Evolutionary conservation across 2,888 invertebrate genomes (phyloP), one percentile per base, ranked within the genome.

Genomic region (Cynaeus angustus): DNA sequence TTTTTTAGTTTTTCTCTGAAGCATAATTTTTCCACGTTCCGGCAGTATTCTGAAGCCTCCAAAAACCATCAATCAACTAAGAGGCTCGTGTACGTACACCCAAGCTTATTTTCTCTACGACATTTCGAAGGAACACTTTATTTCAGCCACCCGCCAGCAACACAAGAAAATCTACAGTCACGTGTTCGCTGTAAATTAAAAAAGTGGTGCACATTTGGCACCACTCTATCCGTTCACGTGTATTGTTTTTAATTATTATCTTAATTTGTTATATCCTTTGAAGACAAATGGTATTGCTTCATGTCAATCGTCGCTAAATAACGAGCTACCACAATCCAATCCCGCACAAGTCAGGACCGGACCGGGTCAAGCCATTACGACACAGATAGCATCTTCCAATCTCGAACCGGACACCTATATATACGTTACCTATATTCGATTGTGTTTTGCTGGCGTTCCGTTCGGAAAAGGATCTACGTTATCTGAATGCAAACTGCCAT

Each of bases 381-480:
- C 56, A 4, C 26, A 52, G 77, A 77, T 77, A 74, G 38, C 74
- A 76, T 76, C 76, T 75, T 77, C 77, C 77, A 77, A 77, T 77
- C 74, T 70, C 66, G 62, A 66, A 75, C 73, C 75, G 76, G 77
- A 77, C 77, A 75, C 76, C 72, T 74, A 70, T 68, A 50, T 48
- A 52, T 43, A 46, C 50, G 48, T 69, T 66, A 66, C 70, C 66
- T 72, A 72, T 74, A 73, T 70, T 56, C 70, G 70, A 76, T 76
- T 74, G 74, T 76, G 68, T 74, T 74, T 72, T 74, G 66, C 69
- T 68, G 58, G 53, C 65, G 14, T 50, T 46, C 46, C 53, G 38
- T 68, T 68, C 38, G 66, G 70, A 72, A 61, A 67, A 67, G 66
- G 56, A 50, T 59, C 64, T 64, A 66, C 72, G 56, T 65, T 59